Evolutionary conservation across 2,888 invertebrate species (phyloP), one percentile per base, ranked within the genome.

Genomic region (Drosophila sordidapex): DNA sequence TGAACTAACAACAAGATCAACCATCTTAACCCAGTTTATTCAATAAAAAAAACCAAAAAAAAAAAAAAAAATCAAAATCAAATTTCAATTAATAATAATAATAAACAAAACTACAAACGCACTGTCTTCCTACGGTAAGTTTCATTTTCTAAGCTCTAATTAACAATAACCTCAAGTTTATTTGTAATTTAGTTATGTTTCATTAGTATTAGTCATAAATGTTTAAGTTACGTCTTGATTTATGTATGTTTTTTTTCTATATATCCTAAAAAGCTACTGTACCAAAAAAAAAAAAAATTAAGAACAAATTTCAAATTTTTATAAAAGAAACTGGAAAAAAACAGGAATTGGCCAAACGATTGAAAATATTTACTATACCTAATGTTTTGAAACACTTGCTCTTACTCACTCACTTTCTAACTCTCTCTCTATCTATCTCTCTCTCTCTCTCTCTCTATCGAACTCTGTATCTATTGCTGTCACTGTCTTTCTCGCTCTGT

Each of bases 261-360:
- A 51, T 57, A 51, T 57, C 72, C 59, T 53, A 46, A 72, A 70
- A 68, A 51, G 25, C 59, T 49, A 59, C 49, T 62, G 33, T 63
- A 59, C 54, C 72, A 54, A 36, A 21, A 21, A 25, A 74, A 76
- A 63, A 60, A 58, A 76, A 11, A 1, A 3, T 5, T 71, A 75
- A 62, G 53, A 59, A 70, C 10, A 78, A 82, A 80, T 81, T 85
- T 75, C 15, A 87, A 87, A 81, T 81, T 82, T 60, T 74, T 69
- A 71, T 72, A 71, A 79, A 78, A 79, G 48, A 70, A 72, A 79
- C 27, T 79, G 72, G 66, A 71, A 82, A 82, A 91, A 91, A 90
- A 90, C 91, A 91, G 91, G 88, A 91, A 91, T 91, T 91, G 92
- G 91, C 91, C 91, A 89, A 85, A 83, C 72, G 68, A 90, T 88